Base-by-base conservation (phyloP, 92 coral and sea anemone genomes). In the Meandrina meandrites region DNA sequence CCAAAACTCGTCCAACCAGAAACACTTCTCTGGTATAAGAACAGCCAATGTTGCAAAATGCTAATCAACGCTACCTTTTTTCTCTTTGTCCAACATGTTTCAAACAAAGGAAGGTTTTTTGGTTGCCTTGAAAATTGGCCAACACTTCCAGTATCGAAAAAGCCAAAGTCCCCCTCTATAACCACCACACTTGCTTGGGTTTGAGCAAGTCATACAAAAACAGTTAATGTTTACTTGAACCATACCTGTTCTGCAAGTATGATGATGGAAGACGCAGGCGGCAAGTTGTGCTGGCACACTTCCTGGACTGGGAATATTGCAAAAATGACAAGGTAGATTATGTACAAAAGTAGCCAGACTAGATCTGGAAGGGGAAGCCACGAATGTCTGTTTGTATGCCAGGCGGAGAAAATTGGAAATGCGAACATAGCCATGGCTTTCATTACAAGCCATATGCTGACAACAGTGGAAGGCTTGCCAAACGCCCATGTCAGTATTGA, bases 251-350 rank as follows among this genome's bases (percentile, higher is more conserved):
- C 99, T 80, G 96, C 82, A 21, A 92, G 73, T 42, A 96, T 86
- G 80, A 96, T 95, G 51, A 96, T 91, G n/a, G 98, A 88, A n/a
- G 99, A 96, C 10, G 86, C 99, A 34, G 99, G 97, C 4, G 99
- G 98, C 70, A 96, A 90, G 27, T 96, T 72, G 32, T 96, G 95
- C 14, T 34, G 67, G 48, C 79, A 79, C 47, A 96, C 93, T 82
- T 95, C 99, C 81, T 93, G 94, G 76, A 96, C 87, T 27, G 99
- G 99, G 70, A 96, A 95, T 72, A 89, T 75, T 57, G 82, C 87
- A 67, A 96, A 96, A 18, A 96, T 75, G 10, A 53, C 80, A 79
- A 93, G 60, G 86, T 86, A 96, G 66, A 50, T 78, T 15, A 93
- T 27, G 75, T 95, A 95, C 50, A 92, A 24, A 12, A 91, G 40